Percentiles rank a stretch among this genome's conserved stretches.
These are phyloP conservation scores for Calidris pygmaea DNA, from an alignment of 2,113 vertebrate genomes.

Conservation along the genomic window DNA sequence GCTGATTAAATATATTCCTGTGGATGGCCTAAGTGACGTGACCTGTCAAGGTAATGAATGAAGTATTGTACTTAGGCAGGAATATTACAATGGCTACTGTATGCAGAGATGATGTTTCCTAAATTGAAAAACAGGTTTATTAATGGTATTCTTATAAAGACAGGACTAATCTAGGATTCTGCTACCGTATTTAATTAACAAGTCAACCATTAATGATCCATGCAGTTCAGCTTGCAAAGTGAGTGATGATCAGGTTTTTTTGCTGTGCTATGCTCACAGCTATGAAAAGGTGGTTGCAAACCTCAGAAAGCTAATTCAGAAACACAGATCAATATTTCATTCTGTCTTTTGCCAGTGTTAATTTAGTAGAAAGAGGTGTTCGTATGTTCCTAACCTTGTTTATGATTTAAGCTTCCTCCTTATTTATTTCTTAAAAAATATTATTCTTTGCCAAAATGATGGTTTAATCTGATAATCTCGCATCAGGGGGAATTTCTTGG, in stretches of 20 bases:
- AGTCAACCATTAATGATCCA: slow-evolving; percentile 48
- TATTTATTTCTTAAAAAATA: background rate
- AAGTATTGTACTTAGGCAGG: slow-evolving; percentile 6
- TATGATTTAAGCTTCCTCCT: background rate
- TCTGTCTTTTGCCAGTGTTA: background rate
- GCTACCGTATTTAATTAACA: slow-evolving; percentile 65
- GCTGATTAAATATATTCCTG: background rate
- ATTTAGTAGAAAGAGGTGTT: background rate
- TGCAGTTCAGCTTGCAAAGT: slow-evolving; percentile 20
- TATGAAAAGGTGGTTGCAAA: slow-evolving; percentile 39
- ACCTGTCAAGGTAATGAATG: slow-evolving; percentile 48
- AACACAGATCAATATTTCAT: slow-evolving; percentile 60
- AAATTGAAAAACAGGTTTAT: slow-evolving; percentile 66
- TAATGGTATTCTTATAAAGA: slow-evolving; percentile 34
- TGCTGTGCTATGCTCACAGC: background rate
- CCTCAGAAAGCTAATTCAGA: slow-evolving; percentile 33
- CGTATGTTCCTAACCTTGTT: background rate
- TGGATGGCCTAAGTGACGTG: background rate
- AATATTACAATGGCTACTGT: background rate
- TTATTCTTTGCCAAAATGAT: background rate
- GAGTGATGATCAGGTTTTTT: slow-evolving; percentile 54
- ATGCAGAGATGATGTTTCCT: slow-evolving; percentile 28
- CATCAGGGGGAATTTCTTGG: background rate
- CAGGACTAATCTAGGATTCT: slow-evolving; percentile 61
- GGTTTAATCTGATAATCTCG: background rate